Evolutionary conservation across 2,797 vertebrate species (phyloP), one percentile per base, ranked within the genome.

Genomic region (Rhinogobio ventralis): DNA sequence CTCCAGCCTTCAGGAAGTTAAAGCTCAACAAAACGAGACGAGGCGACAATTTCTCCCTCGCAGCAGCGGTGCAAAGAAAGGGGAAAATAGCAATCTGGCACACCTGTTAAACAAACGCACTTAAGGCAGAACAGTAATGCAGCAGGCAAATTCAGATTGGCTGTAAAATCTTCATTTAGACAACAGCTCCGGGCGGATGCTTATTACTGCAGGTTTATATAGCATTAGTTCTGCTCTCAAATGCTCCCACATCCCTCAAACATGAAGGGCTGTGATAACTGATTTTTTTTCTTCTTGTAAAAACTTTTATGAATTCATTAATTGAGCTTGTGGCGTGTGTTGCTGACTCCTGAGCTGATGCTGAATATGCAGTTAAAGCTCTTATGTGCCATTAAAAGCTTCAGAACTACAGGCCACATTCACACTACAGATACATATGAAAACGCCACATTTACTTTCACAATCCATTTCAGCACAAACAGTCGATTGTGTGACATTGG

Each of bases 121-220:
- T 95, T 89, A 92, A 93, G 94, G 93, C 93, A 81, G 90, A 91
- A 93, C 90, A 93, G 91, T 91, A 94, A 95, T 91, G 93, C 93
- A 93, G 93, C 92, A 91, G 93, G 92, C 92, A 93, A 93, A 92
- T 94, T 94, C 91, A 93, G 94, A 94, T 94, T 93, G 55, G 92
- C 91, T 94, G 93, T 94, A 94, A 95, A 94, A 94, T 94, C 94
- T 94, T 95, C 93, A 94, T 95, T 95, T 94, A 93, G 94, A 93
- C 89, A 91, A 94, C 92, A 92, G 92, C 94, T 93, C 92, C 84
- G 2, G 94, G 93, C 67, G 90, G 92, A 90, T 82, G 90, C 92
- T 94, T 93, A 95, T 94, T 95, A 94, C 94, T 93, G 92, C 88
- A 94, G 94, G 94, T 95, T 95, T 94, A 94, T 93, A 92, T 92